Percentiles rank a stretch among this genome's conserved stretches.
phyloP scores from a whole-genome alignment of 2,797 vertebrate genomes.

The Chelonia mydas region DNA sequence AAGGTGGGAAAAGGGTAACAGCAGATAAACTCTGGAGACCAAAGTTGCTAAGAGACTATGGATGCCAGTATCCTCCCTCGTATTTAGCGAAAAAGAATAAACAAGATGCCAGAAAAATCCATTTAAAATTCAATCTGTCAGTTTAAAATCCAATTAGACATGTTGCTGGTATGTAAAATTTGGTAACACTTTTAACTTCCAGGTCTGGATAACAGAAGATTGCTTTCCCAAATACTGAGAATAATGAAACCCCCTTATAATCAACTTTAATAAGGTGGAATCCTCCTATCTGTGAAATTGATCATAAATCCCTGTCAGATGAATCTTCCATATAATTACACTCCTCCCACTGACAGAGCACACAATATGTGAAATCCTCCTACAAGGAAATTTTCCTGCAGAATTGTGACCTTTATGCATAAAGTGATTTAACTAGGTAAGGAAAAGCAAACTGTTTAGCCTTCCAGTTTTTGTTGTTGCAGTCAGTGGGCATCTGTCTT shows the following conservation, averaged over 20 bases:
- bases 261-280: fast-evolving
- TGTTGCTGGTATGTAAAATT: not conserved
- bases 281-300: not conserved
- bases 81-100: not conserved
- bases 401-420: not conserved
- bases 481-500: conserved; percentile 14
- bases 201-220: not conserved
- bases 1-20: fast-evolving
- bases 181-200: fast-evolving
- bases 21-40: not conserved
- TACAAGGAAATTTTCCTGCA: not conserved
- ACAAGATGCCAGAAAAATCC: not conserved
- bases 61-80: fast-evolving
- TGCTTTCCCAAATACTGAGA: not conserved
- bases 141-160: not conserved
- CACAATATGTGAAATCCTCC: fast-evolving
- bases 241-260: not conserved
- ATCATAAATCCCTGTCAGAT: not conserved
- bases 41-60: not conserved
- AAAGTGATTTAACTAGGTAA: not conserved
- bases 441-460: conserved; percentile 25
- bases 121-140: not conserved
- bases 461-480: conserved; percentile 13
- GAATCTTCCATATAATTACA: not conserved
- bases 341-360: not conserved